These are phyloP conservation scores for Eupithecia vulgata DNA, from an alignment of 2,888 invertebrate species.

Conservation along the genomic window DNA sequence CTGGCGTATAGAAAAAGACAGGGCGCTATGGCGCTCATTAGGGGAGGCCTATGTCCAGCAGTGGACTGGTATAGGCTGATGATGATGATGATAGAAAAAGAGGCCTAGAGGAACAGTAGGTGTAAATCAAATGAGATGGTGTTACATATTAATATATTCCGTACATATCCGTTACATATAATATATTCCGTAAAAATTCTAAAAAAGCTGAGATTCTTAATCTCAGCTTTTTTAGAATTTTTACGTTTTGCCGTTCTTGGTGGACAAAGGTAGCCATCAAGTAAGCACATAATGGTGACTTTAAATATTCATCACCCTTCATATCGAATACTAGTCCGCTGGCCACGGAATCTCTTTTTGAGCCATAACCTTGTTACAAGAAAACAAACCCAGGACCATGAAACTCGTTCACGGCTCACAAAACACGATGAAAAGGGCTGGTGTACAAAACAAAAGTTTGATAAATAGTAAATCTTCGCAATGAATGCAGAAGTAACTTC, in stretches of 20 bases:
- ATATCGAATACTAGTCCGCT: neutral
- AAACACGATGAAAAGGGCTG: neutral
- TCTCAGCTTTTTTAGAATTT: neutral
- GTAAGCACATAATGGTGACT: neutral
- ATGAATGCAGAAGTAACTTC: conserved; percentile 55
- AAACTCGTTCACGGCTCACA: neutral
- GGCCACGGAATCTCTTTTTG: neutral
- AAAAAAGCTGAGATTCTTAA: neutral
- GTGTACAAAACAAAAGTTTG: conserved; percentile 13
- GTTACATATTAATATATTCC: neutral
- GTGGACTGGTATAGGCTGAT: too few relatives aligned
- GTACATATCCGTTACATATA: neutral
- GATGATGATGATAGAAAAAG: too few relatives aligned
- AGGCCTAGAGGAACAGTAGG: neutral
- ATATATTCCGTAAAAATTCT: neutral
- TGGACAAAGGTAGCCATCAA: neutral
- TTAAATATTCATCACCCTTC: neutral
- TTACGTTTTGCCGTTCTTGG: neutral
- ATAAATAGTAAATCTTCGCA: conserved; percentile 28
- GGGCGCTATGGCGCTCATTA: too few relatives aligned
- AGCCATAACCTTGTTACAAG: neutral
- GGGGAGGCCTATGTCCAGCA: too few relatives aligned
- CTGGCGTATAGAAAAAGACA: neutral
- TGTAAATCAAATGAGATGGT: neutral
- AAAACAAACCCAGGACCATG: neutral